Conservation (phyloP, 2,888 invertebrate species). For the Mesorhabditis spiculigera region DNA sequence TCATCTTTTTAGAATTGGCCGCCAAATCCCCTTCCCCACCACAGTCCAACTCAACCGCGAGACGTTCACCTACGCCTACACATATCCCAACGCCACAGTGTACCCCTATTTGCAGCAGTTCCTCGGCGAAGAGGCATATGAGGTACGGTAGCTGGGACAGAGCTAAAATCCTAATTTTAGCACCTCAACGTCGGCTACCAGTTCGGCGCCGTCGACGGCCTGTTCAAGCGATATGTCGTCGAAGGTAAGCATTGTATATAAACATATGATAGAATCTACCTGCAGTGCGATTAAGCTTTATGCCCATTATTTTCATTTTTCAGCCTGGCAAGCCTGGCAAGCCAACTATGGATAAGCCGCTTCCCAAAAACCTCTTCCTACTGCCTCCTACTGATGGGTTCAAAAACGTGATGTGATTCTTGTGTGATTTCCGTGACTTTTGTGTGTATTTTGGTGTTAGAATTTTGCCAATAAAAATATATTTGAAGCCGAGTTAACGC, state of each 20-base stretch:
- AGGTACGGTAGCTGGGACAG: background rate
- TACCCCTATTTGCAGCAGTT: background rate
- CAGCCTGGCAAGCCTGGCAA: background rate
- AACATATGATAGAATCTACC: background rate
- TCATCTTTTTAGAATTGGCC: too few relatives aligned
- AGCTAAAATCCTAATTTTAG: background rate
- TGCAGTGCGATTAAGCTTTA: too few relatives aligned
- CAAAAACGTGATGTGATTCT: too few relatives aligned
- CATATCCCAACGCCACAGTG: background rate
- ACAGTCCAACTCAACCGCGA: too few relatives aligned
- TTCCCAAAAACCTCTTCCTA: too few relatives aligned
- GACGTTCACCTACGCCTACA: conserved; percentile 3
- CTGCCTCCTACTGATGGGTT: too few relatives aligned
- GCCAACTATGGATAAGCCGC: background rate
- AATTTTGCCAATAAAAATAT: too few relatives aligned
- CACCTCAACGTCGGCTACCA: background rate
- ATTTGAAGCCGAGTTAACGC: too few relatives aligned
- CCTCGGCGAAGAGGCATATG: background rate
- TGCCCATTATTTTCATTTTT: background rate
- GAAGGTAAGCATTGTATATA: background rate
- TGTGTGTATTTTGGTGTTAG: too few relatives aligned
- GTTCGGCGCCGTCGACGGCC: background rate
- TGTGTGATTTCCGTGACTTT: too few relatives aligned
- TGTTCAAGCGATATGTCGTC: background rate
- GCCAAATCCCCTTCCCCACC: too few relatives aligned